Evolutionary conservation across 2,888 invertebrate genomes (phyloP), one percentile per base, ranked within the genome.

Genomic region (Gortyna flavago): DNA sequence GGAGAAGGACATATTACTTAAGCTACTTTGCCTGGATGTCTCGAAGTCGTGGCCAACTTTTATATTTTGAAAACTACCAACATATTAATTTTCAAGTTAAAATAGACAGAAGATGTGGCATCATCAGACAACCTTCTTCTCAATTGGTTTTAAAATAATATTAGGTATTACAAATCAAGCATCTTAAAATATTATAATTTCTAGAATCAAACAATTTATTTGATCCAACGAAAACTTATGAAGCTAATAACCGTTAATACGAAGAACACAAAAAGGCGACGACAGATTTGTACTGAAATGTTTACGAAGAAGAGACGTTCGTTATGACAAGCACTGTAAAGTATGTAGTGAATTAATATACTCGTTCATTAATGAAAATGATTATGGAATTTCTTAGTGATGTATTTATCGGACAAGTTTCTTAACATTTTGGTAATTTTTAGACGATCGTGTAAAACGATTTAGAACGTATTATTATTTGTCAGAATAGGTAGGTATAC

Each of bases 241-340:
- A 76, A 74, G 71, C 67, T 82, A 79, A 83, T 79, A 73, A 73
- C 71, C 65, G 72, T 79, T 83, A 71, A 51, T 54, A n/a, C 57
- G 65, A 66, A 80, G 75, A 79, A 62, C 41, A 81, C 69, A 84
- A 86, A 79, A 83, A 71, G 41, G 59, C 62, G 70, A 67, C 41
- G 79, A 86, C 51, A 66, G 84, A 84, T 81, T 77, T 67, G 77
- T 83, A 82, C 77, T 87, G 89, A 87, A 83, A 87, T 88, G 84
- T 90, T 90, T 90, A 90, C 85, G 88, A 88, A 77, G 83, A 78
- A 81, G 84, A 85, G 87, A 82, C 68, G 81, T 84, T 84, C 73
- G 82, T 69, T 89, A 87, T 81, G 87, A 90, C 89, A 88, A 84
- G 79, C n/a, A 69, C 75, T 79, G 85, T 86, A 83, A 88, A 85